A percentile compares a stretch with the other conserved stretches of the same genome.
Conservation (phyloP, 2,113 vertebrate species). For the Ceratotherium simum region DNA sequence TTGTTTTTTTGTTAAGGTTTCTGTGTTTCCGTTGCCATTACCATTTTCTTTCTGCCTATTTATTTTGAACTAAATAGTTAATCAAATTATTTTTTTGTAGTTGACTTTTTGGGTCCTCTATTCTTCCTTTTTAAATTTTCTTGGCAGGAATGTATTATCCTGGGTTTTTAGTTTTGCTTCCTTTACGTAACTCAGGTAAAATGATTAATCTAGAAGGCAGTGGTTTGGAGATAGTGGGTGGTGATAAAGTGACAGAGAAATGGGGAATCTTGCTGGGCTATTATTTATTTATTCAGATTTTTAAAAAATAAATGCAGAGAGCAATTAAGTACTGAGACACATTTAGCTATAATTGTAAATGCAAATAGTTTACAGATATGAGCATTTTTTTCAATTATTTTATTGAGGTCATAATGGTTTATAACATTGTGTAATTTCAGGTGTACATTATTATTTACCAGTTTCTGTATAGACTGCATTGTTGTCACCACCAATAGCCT, state of each 20-base stretch:
- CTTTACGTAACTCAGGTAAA: not conserved
- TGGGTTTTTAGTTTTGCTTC: not conserved
- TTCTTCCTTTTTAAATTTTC: not conserved
- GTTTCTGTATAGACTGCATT: too few relatives aligned
- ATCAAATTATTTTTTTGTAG: not conserved
- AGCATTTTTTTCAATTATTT: not conserved
- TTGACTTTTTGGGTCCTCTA: not conserved
- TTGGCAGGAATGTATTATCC: not conserved
- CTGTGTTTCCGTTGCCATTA: not conserved
- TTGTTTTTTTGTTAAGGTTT: not conserved
- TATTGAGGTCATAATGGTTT: too few relatives aligned
- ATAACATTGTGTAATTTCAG: too few relatives aligned
- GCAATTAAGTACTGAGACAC: not conserved
- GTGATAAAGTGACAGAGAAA: not conserved
- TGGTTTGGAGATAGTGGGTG: not conserved
- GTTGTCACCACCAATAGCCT: too few relatives aligned
- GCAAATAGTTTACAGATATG: not conserved
- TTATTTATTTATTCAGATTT: not conserved
- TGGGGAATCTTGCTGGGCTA: not conserved
- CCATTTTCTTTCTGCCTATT: not conserved
- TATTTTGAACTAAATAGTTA: constrained; percentile 7
- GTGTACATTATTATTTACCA: too few relatives aligned
- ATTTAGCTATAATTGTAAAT: not conserved
- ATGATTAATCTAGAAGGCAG: not conserved
- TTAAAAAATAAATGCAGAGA: not conserved